Base-by-base conservation (phyloP, 2,888 invertebrate genomes). In the Drosophila quinaria region DNA sequence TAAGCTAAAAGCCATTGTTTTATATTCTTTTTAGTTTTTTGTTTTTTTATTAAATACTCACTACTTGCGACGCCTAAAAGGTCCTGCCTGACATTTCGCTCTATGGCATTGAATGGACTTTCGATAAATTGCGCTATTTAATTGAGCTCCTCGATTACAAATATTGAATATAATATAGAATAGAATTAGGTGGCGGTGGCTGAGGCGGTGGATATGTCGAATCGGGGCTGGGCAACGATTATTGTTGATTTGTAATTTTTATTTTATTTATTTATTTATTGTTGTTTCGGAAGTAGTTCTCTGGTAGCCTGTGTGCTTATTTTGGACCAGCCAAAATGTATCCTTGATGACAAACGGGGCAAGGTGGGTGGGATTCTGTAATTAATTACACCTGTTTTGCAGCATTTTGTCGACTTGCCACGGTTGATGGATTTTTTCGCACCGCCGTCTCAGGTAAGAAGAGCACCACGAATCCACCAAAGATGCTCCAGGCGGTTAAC, bases 391-490 rank as follows among this genome's bases (percentile, higher is more conserved):
- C 84, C 68, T 85, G 84, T 22, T 91, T 78, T 70, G 83, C 67
- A 70, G 87, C 78, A 61, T 73, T 79, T 49, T 65, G 80, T 4
- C 67, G 65, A 35, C 58, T 72, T 35, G 66, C 60, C 8, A 49
- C 39, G 5, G 69, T 42, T 10, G 66, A 25, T 41, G 74, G 13
- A 52, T 59, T 81, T 59, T 70, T 71, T 25, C 89, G 70, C 58
- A 84, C 82, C 4, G 84, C 80, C 25, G 96, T 96, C 93, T 97
- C 97, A 0, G 97, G 97, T 54, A 97, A 93, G 65, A 96, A 94
- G 29, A 97, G 93, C 0, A 96, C 95, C 46, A 96, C 94, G 37
- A 95, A 92, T 3, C 97, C 97, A 3, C 96, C 96, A 15, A 96
- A 91, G 11, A 96, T 93, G 31, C 96, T 95, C 80, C 95, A 94